Base-by-base conservation (phyloP, 2,888 invertebrate species). In the Eudasyphora cyanicolor region DNA sequence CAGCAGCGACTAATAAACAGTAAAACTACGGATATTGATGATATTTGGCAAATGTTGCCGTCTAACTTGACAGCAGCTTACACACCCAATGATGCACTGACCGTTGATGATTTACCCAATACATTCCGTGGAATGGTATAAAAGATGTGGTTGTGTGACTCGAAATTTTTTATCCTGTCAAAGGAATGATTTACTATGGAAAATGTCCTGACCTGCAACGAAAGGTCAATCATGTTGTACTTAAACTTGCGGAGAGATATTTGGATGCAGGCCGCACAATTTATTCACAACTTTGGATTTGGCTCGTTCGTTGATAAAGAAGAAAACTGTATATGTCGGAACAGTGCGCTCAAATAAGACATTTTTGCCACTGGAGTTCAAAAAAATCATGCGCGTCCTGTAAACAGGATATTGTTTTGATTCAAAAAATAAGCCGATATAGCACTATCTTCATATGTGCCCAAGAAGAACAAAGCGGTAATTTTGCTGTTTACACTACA, bases 391-490 rank as follows among this genome's bases (percentile, higher is more conserved):
- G 57, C 21, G 60, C 75, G 69, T 12, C 69, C 75, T 29, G 42
- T 67, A 21, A 62, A 64, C 35, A 64, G 51, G 14, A 51, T 67
- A 60, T 60, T 60, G 29, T 60, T 60, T 14, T 27, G 60, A 2
- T 60, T 60, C 27, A 60, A 60, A 27, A n/a, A n/a, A n/a, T 27
- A 60, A 60, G 60, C 14, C 42, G 74, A 74, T 74, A 60, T 74
- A 57, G 57, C 74, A 7, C 21, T 38, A 60, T 38, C n/a, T n/a
- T 45, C n/a, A n/a, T n/a, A n/a, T n/a, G n/a, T n/a, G n/a, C n/a
- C n/a, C n/a, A n/a, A n/a, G n/a, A n/a, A n/a, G n/a, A n/a, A n/a
- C n/a, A n/a, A n/a, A n/a, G n/a, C n/a, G n/a, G n/a, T n/a, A n/a
- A n/a, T n/a, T n/a, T n/a, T n/a, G n/a, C n/a, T n/a, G n/a, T n/a